Evolutionary conservation across 2,888 invertebrate species (phyloP).

Genomic region (Cryptus armator): DNA sequence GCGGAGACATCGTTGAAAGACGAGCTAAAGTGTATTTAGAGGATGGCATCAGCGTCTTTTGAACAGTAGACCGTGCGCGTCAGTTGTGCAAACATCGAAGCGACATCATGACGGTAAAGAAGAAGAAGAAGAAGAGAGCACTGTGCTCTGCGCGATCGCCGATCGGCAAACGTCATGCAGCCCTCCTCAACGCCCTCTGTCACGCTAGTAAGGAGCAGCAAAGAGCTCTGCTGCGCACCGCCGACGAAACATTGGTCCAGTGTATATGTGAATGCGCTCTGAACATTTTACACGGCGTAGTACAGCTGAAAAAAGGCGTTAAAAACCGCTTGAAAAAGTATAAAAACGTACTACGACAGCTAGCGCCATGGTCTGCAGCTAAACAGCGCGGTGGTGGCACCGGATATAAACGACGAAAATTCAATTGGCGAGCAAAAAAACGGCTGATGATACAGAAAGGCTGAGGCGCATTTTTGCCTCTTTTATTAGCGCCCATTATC

Average conservation of each 20-base stretch:
- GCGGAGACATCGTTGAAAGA: no score
- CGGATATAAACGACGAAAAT: no score
- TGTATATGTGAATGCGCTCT: not conserved
- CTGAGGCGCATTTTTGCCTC: no score
- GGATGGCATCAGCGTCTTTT: no score
- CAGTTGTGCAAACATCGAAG: no score
- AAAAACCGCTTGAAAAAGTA: slow-evolving; percentile 20
- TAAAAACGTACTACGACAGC: slow-evolving; percentile 1
- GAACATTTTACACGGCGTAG: slow-evolving; percentile 13
- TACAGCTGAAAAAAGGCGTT: not conserved
- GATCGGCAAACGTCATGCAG: not conserved
- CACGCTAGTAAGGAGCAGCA: not conserved
- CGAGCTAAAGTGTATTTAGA: no score
- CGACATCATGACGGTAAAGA: not conserved
- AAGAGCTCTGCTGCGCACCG: slow-evolving; percentile 1
- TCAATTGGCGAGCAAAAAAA: no score
- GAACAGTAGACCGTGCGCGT: no score
- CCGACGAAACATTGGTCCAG: slow-evolving; percentile 10
- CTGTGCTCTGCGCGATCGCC: not conserved
- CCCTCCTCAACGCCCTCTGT: slow-evolving; percentile 12
- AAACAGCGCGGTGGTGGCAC: no score
- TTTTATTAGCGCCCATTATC: no score
- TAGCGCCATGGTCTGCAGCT: no score
- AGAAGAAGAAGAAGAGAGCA: not conserved
- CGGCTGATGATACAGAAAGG: no score